A percentile compares a stretch with the other conserved stretches of the same genome.
Evolutionary conservation across 2,797 vertebrate genomes (phyloP).

Genomic region (Poeciliopsis turneri): DNA sequence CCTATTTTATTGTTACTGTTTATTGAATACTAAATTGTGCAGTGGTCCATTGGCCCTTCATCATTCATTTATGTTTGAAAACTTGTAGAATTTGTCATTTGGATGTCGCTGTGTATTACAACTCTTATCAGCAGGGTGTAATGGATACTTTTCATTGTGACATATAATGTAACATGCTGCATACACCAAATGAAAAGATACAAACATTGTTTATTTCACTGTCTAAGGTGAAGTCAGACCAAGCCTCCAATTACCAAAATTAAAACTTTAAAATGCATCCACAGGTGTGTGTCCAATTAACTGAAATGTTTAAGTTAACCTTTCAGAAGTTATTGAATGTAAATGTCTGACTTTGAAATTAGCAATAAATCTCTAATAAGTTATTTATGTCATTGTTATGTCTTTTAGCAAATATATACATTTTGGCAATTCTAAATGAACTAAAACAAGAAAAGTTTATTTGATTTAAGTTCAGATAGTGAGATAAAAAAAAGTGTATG

Average conservation of each 20-base stretch:
- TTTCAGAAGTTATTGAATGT: background rate
- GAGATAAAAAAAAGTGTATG: too few species aligned
- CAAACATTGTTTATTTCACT: background rate
- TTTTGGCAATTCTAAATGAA: background rate
- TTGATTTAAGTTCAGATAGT: background rate
- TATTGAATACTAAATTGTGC: background rate
- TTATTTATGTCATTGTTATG: background rate
- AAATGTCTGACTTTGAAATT: background rate
- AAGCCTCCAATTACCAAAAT: background rate
- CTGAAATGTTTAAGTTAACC: background rate
- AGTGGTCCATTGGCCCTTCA: background rate
- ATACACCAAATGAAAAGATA: background rate
- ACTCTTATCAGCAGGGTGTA: background rate
- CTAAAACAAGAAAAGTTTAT: background rate
- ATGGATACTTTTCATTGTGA: background rate
- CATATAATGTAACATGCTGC: background rate
- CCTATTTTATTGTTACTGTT: background rate
- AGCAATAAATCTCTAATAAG: background rate
- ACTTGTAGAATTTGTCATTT: background rate
- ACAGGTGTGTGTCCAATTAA: background rate
- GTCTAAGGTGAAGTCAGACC: background rate
- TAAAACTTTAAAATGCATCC: background rate
- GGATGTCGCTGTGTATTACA: background rate
- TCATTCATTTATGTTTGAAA: background rate
- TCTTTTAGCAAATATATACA: background rate